These are phyloP conservation scores for Mimas tiliae DNA, from an alignment of 2,888 invertebrate species.

Conservation along the genomic window DNA sequence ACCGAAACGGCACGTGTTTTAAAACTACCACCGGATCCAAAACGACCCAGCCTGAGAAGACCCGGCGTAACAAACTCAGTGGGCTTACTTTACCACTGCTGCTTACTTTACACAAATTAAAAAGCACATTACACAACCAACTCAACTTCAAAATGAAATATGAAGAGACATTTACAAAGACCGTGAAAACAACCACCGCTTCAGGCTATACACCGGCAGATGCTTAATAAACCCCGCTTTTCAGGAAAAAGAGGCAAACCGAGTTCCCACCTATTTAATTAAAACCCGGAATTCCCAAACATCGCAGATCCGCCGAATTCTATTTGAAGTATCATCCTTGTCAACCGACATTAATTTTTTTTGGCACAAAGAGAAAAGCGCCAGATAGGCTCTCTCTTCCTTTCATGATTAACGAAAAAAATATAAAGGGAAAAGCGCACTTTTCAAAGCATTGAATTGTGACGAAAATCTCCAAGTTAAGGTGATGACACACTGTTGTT, in stretches of 20 bases:
- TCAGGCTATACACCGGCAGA: neutral
- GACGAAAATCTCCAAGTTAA: conserved; percentile 7
- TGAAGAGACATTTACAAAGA: neutral
- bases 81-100: too few species aligned
- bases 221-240: neutral
- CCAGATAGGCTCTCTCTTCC: conserved; percentile 20
- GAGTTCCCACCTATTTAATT: conserved; percentile 20
- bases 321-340: conserved; percentile 22
- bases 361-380: neutral
- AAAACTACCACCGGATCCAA: too few species aligned
- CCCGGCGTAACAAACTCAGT: too few species aligned
- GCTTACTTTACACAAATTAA: too few species aligned
- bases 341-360: conserved; percentile 19
- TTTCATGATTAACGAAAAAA: conserved; percentile 24
- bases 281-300: conserved; percentile 5
- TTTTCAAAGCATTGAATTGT: conserved; percentile 24
- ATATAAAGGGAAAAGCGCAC: conserved; percentile 17
- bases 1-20: too few species aligned
- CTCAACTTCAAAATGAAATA: neutral
- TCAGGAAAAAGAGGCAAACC: neutral
- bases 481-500: neutral
- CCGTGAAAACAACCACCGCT: neutral
- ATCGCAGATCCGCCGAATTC: conserved; percentile 1
- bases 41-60: too few species aligned
- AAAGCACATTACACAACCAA: neutral